Evolutionary conservation across 2,888 invertebrate species (phyloP), one percentile per base, ranked within the genome.

Genomic region (Oscheius sp.): DNA sequence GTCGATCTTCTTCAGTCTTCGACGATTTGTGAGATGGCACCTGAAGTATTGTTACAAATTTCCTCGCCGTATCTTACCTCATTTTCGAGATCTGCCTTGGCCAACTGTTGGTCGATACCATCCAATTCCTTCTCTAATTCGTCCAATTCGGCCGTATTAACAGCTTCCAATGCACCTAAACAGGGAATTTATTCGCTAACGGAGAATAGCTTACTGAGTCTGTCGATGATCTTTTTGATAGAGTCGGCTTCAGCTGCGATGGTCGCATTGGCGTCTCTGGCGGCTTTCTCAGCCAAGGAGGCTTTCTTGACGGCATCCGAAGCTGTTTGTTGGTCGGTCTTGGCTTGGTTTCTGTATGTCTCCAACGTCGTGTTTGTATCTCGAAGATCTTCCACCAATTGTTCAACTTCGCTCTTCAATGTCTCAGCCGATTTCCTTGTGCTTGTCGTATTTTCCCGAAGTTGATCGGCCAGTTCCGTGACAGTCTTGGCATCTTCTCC

Each of bases 81-180:
- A 41, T 79, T 76, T 55, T 72, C 79, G 16, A 84, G 76, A 16
- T 77, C 70, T 12, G 77, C 75, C 45, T 82, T 79, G 58, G 75
- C 74, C 27, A 82, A 64, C 41, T 76, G 45, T 66, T 76, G 61
- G 56, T 83, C 81, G 59, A 87, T 80, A 53, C 78, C 81, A 55
- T 87, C 84, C n/a, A 86, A 69, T 58, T 86, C 83, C 27, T 79
- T 78, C 80, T 90, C 90, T 73, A 90, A 83, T 16, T 88, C 84
- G 35, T 89, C 88, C 72, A 90, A 83, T 43, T 89, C 89, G 6
- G 79, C 81, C 25, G 82, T 85, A 75, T 89, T 87, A 9, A 89
- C 87, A 55, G 86, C 82, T 56, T 88, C 87, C 66, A 88, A 77
- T 23, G 87, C 85, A 53, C 85, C 88, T 88, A 73, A 56, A 87